These are phyloP conservation scores for Odocoileus hemionus DNA, from an alignment of 2,113 vertebrate species.

Conservation along the genomic window DNA sequence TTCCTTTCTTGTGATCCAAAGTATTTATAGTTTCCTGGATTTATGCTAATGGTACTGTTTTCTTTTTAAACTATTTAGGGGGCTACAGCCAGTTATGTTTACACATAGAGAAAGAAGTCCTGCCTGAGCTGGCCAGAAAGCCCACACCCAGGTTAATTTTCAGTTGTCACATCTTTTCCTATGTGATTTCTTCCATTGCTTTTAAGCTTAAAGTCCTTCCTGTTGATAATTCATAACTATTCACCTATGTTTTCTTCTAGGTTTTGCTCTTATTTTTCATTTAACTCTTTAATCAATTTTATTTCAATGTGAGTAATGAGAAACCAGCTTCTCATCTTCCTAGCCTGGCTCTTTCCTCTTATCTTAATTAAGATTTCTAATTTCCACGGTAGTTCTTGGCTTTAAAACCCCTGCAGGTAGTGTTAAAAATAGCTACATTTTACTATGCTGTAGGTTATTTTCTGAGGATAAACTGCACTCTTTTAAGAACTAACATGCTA, in stretches of 20 bases:
- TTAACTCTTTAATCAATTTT: conserved; percentile 5
- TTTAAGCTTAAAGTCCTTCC: not conserved
- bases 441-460: not conserved
- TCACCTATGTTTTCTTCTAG: not conserved
- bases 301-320: not conserved
- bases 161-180: not conserved
- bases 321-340: not conserved
- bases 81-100: not conserved
- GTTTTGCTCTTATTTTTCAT: not conserved
- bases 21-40: not conserved
- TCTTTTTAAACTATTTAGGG: not conserved
- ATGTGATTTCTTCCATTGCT: not conserved
- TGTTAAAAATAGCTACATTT: not conserved
- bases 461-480: not conserved
- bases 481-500: not conserved
- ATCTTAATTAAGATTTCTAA: conserved; percentile 3
- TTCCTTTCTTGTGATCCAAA: not conserved
- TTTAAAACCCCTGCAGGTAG: not conserved
- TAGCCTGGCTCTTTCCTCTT: not conserved
- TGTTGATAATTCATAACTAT: not conserved
- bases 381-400: not conserved
- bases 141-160: not conserved
- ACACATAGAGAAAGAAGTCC: not conserved
- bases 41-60: not conserved
- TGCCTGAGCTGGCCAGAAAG: too few species aligned